Conservation (phyloP, 2,888 invertebrate species). For the Sinodicranocentrus sp. region DNA sequence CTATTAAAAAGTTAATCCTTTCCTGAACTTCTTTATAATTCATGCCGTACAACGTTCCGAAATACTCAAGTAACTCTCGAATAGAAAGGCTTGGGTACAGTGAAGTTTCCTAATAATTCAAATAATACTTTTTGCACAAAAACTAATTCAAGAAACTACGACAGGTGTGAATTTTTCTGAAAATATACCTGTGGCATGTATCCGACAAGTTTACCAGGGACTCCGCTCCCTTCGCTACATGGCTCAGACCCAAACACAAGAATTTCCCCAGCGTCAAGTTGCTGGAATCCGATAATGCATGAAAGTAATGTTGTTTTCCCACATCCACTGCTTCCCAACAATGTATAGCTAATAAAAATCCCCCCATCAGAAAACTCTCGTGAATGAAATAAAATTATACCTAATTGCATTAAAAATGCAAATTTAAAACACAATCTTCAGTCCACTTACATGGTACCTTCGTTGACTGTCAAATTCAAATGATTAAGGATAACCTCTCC, state of each 20-base stretch:
- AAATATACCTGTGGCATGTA: constrained; percentile 69
- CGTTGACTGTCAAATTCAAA: constrained; percentile 37
- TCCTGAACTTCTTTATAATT: constrained; percentile 87
- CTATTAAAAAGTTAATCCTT: constrained; percentile 90
- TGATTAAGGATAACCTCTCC: constrained; percentile 22
- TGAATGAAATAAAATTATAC: neutral
- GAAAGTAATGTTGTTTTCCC: constrained; percentile 95
- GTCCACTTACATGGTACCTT: constrained; percentile 50
- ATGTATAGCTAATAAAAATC: constrained; percentile 86
- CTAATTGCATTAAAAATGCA: neutral
- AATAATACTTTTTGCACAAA: neutral
- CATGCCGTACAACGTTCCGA: constrained; percentile 97
- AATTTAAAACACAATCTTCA: neutral
- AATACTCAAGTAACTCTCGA: constrained; percentile 96
- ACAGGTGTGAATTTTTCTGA: too few relatives aligned
- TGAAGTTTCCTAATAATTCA: constrained; percentile 85
- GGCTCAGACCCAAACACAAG: constrained; percentile 94
- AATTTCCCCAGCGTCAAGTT: constrained; percentile 91
- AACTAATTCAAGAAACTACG: neutral
- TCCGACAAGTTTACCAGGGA: constrained; percentile 84
- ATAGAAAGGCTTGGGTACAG: constrained; percentile 95
- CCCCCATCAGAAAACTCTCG: neutral
- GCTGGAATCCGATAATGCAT: constrained; percentile 92
- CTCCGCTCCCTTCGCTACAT: constrained; percentile 85
- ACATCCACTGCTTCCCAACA: constrained; percentile 95